Percentiles rank a stretch among this genome's conserved stretches.
These are phyloP conservation scores for Calliopsis andreniformis DNA, from an alignment of 1,140 invertebrate genomes.

Conservation along the genomic window DNA sequence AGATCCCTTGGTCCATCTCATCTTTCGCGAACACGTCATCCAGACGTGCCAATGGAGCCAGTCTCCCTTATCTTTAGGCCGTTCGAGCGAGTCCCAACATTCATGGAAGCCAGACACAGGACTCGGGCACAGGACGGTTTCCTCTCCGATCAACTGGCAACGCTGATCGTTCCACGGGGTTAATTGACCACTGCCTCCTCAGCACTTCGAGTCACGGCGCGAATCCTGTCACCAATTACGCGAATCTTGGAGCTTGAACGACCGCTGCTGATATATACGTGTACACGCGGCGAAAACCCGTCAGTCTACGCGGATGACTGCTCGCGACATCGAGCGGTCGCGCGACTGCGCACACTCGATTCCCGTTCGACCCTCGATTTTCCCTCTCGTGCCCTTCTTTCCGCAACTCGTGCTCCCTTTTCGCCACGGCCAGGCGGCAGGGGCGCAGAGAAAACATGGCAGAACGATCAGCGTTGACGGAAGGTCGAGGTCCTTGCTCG, in stretches of 20 bases:
- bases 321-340: slow-evolving; percentile 63
- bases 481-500: slow-evolving; percentile 26
- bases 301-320: slow-evolving; percentile 51
- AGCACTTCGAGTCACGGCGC: neutral
- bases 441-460: slow-evolving; percentile 20
- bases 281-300: slow-evolving; percentile 60
- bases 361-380: slow-evolving; percentile 50
- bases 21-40: neutral
- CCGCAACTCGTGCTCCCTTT: slow-evolving; percentile 21
- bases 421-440: neutral
- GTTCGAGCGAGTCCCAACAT: slow-evolving; percentile 26
- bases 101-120: slow-evolving; percentile 9
- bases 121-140: neutral
- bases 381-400: slow-evolving; percentile 42
- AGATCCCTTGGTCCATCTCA: slow-evolving; percentile 12
- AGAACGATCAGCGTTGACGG: neutral
- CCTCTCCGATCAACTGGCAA: neutral
- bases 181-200: slow-evolving; percentile 27
- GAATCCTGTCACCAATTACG: slow-evolving; percentile 25
- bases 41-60: neutral
- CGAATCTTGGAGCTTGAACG: slow-evolving; percentile 23
- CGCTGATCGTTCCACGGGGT: neutral
- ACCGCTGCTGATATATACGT: slow-evolving; percentile 49
- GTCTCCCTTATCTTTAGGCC: neutral
- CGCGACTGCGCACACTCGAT: slow-evolving; percentile 56